phyloP scores from a whole-genome alignment of 2,797 vertebrate genomes.

The Caiman crocodilus region DNA sequence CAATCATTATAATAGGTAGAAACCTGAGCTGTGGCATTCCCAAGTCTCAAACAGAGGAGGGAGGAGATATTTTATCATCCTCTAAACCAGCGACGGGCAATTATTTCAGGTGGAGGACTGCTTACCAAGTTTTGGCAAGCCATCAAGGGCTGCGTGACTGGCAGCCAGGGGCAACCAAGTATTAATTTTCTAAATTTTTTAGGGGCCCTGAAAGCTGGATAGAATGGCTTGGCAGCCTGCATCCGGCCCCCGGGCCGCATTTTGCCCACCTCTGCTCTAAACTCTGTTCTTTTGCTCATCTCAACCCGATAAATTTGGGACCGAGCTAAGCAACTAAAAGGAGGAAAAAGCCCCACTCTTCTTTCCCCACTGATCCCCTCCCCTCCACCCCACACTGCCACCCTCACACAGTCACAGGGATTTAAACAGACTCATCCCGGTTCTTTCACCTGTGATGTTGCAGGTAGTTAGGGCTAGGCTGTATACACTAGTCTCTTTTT shows the following conservation, averaged over 20 bases:
- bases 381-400: too few species aligned
- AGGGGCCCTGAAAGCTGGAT: too few species aligned
- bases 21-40: conserved; percentile 74
- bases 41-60: conserved; percentile 59
- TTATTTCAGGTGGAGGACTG: too few species aligned
- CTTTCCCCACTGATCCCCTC: too few species aligned
- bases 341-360: neutral
- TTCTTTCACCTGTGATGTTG: neutral
- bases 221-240: too few species aligned
- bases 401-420: neutral
- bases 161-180: too few species aligned
- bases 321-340: conserved; percentile 62
- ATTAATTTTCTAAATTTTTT: too few species aligned
- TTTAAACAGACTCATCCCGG: neutral
- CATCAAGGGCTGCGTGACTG: too few species aligned
- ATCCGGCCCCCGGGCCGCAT: too few species aligned
- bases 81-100: neutral
- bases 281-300: conserved; percentile 37
- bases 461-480: neutral
- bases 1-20: conserved; percentile 52
- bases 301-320: conserved; percentile 67
- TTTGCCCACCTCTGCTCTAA: conserved; percentile 37
- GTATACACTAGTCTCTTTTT: neutral
- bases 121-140: too few species aligned
- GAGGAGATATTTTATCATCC: conserved; percentile 65